Evolutionary conservation across 1,140 invertebrate genomes (phyloP), one percentile per base, ranked within the genome.

Genomic region (Rhizoglyphus robini): DNA sequence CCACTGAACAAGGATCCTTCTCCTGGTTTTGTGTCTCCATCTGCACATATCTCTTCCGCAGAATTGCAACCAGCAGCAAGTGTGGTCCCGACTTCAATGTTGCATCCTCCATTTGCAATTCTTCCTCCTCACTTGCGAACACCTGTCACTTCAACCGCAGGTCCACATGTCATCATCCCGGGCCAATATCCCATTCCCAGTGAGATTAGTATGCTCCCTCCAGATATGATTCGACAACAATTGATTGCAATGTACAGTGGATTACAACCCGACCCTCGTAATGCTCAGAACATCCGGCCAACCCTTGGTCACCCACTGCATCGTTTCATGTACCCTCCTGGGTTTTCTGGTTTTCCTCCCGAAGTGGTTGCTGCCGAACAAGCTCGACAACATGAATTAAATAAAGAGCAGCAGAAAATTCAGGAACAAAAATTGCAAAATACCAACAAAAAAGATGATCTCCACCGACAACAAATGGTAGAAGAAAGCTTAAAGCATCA

Each of bases 31-130:
- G 41, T 46, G 15, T 46, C 41, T 46, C 41, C 41, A 46, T 11
- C 8, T 27, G 23, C 51, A 54, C 51, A 61, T 31, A 63, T 20
- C 63, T 61, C 51, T 54, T 32, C 51, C 8, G 23, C 51, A 5
- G 20, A 54, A 23, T 54, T 54, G 20, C 8, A 54, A 54, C 27
- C 70, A 71, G 15, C 64, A 70, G 8, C 59, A 54, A 32, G 51
- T 32, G 51, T 11, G 23, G 36, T 18, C 36, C 8, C 36, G 18
- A 41, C 8, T 18, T 11, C 36, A 8, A 41, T 41, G 8, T 41
- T 41, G 36, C 36, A 8, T 41, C 36, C 36, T 11, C 11, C 59
- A 30, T 32, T 27, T 11, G 51, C 51, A 25, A 23, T 25, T 5
- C 20, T 54, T 5, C 51, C 51, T 11, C 31, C 51, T 46, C 41